These are phyloP conservation scores for Macrotrachela quadricornifera DNA, from an alignment of 1,140 invertebrate genomes.

Conservation along the genomic window DNA sequence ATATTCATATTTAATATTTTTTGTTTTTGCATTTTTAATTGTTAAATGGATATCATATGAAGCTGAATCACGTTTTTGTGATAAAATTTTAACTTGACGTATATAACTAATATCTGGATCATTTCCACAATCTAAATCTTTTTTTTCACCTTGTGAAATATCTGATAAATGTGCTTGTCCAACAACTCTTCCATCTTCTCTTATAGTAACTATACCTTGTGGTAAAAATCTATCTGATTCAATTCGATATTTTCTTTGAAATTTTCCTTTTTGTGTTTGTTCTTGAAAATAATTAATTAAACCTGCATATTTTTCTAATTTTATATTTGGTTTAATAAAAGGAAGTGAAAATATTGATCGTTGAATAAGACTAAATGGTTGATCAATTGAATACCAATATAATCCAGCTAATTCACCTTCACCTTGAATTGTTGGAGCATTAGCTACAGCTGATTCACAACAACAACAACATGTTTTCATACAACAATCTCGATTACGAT, in stretches of 20 bases:
- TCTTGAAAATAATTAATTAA: background rate
- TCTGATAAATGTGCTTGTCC: background rate
- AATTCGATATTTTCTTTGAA: background rate
- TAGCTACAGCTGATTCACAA: too few species aligned
- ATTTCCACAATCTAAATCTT: background rate
- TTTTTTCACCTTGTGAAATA: background rate
- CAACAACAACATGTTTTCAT: too few species aligned
- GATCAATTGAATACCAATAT: background rate
- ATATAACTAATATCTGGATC: background rate
- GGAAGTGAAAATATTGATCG: background rate
- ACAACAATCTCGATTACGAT: too few species aligned
- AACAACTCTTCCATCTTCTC: conserved; percentile 3
- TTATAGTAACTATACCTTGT: background rate
- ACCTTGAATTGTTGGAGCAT: too few species aligned
- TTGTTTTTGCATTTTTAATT: background rate
- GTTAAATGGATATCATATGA: background rate
- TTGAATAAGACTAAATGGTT: background rate
- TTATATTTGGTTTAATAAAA: background rate
- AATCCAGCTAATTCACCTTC: conserved; percentile 3
- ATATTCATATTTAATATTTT: background rate
- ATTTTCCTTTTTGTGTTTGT: conserved; percentile 1
- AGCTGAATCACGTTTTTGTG: background rate
- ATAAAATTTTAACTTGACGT: background rate
- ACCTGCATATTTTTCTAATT: background rate
- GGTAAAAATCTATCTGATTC: conserved; percentile 1